These are phyloP conservation scores for Tenthredo distinguenda DNA, from an alignment of 2,888 invertebrate genomes.

Conservation along the genomic window DNA sequence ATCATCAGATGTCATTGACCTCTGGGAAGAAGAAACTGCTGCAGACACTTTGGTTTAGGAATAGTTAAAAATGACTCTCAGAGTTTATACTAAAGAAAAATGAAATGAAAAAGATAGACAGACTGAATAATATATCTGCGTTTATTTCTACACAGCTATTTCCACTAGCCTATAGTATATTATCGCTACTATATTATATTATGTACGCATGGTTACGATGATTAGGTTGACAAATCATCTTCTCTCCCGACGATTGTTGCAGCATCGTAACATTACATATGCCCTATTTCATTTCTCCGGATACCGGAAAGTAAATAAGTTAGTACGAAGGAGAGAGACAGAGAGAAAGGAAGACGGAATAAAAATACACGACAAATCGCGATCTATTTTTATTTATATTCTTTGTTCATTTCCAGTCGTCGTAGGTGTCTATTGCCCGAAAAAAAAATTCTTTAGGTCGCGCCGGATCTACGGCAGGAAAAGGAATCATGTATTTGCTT, in stretches of 20 bases:
- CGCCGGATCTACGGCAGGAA: background rate
- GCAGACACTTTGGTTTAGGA: conserved; percentile 8
- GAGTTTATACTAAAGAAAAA: background rate
- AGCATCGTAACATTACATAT: background rate
- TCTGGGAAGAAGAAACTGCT: conserved; percentile 5
- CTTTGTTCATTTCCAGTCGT: background rate
- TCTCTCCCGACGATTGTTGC: background rate
- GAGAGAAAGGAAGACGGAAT: background rate
- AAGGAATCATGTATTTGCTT: conserved; percentile 11
- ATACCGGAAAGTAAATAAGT: background rate
- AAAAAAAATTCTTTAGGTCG: background rate
- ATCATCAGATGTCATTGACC: conserved; percentile 40
- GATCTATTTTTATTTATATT: background rate
- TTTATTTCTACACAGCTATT: background rate
- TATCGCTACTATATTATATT: background rate
- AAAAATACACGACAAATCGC: background rate
- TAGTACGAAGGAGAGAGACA: background rate
- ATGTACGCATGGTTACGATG: background rate
- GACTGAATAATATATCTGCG: background rate
- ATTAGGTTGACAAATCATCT: background rate
- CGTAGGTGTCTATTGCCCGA: background rate
- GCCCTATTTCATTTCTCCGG: background rate
- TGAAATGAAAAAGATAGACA: background rate
- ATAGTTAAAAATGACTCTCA: background rate
- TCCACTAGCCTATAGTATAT: background rate